A percentile compares a stretch with the other conserved stretches of the same genome.
These are phyloP conservation scores for Drosophila punjabiensis DNA, from an alignment of 1,140 invertebrate genomes.

Conservation along the genomic window DNA sequence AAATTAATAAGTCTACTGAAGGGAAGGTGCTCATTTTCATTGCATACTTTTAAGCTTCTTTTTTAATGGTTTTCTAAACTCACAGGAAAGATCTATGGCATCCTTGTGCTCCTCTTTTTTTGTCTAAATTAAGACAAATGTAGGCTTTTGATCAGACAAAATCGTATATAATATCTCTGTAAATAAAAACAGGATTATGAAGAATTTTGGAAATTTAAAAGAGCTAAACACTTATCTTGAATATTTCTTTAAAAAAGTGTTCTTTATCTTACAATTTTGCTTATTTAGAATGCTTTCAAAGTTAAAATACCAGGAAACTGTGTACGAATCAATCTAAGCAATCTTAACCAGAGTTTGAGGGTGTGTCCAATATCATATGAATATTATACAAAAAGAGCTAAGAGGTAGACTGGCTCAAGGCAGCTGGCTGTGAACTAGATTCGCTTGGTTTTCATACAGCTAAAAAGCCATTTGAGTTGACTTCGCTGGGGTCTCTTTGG, in stretches of 20 bases:
- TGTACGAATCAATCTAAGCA: neutral
- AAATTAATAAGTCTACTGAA: neutral
- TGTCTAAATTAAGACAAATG: neutral
- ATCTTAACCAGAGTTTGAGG: neutral
- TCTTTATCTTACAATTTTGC: neutral
- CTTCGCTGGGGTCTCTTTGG: slow-evolving; percentile 28
- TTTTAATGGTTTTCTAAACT: neutral
- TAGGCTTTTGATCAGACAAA: neutral
- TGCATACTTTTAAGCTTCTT: neutral
- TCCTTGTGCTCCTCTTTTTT: too few species aligned
- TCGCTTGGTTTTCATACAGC: slow-evolving; percentile 18
- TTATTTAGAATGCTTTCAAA: neutral
- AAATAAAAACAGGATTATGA: neutral
- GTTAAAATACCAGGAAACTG: neutral
- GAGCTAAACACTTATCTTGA: neutral
- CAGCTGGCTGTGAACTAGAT: slow-evolving; percentile 46
- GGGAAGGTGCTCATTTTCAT: neutral
- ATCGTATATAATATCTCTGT: neutral
- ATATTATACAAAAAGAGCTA: neutral
- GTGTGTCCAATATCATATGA: slow-evolving; percentile 10
- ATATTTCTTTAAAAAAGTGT: neutral
- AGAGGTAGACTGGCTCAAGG: slow-evolving; percentile 44
- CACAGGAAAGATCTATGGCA: too few species aligned
- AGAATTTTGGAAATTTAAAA: neutral
- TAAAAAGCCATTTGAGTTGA: slow-evolving; percentile 54